Evolutionary conservation across 2,888 invertebrate genomes (phyloP).

Genomic region (Trachelus iudaicus): DNA sequence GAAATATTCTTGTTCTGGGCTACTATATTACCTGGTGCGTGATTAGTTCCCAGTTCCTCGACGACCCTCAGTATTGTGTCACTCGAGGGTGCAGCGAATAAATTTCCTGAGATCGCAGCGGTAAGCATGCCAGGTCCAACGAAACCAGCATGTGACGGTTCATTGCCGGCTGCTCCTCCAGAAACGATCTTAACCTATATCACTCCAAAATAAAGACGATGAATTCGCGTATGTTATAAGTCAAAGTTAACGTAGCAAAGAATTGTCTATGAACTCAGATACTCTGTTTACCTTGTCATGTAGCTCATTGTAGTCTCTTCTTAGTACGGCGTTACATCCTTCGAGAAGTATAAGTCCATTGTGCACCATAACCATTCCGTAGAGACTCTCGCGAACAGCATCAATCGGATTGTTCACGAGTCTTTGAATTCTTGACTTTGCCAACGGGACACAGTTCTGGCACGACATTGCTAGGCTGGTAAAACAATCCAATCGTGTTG

Average conservation of each 20-base stretch:
- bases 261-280: no score
- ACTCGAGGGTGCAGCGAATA: conserved; percentile 33
- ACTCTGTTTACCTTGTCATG: conserved; percentile 21
- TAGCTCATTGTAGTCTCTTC: conserved; percentile 35
- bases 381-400: conserved; percentile 70
- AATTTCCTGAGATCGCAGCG: conserved; percentile 71
- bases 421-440: conserved; percentile 12
- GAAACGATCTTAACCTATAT: conserved; percentile 70
- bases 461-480: conserved; percentile 10
- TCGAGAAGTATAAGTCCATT: conserved; percentile 58
- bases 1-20: no score
- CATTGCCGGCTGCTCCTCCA: conserved; percentile 85
- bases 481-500: background rate
- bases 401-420: conserved; percentile 64
- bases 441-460: conserved; percentile 5
- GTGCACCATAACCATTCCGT: conserved; percentile 69
- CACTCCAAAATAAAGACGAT: conserved; percentile 20
- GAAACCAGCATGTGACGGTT: conserved; percentile 74
- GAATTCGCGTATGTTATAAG: conserved; percentile 2
- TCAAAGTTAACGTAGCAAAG: no score
- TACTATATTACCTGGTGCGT: conserved; percentile 26
- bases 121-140: conserved; percentile 84
- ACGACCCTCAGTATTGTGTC: conserved; percentile 37
- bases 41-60: conserved; percentile 28
- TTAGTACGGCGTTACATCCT: conserved; percentile 35